A percentile compares a stretch with the other conserved stretches of the same genome.
These are phyloP conservation scores for Odobenus rosmarus DNA, from an alignment of 2,113 vertebrate species.

Conservation along the genomic window DNA sequence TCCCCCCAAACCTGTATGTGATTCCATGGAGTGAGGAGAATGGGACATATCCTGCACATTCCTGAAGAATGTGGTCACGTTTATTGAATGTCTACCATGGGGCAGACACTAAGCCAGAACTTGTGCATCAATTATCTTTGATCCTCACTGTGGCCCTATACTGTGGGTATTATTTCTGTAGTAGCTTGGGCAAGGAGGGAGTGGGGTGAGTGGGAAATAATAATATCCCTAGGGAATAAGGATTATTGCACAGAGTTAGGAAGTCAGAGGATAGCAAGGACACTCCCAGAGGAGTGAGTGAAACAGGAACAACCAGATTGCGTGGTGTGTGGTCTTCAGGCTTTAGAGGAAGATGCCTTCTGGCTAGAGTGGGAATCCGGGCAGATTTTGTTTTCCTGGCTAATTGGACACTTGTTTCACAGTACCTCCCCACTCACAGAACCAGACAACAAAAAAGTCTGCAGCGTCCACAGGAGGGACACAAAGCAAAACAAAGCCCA, in stretches of 20 bases:
- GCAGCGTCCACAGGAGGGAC: slow-evolving; percentile 44
- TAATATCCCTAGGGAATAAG: background rate
- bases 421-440: slow-evolving; percentile 4
- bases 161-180: background rate
- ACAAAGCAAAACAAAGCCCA: slow-evolving; percentile 59
- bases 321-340: background rate
- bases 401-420: slow-evolving; percentile 69
- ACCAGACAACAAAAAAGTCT: slow-evolving; percentile 44
- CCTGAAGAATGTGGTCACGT: background rate
- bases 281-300: background rate
- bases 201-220: background rate
- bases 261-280: background rate
- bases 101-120: background rate
- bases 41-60: background rate
- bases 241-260: background rate
- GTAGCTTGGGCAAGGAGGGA: background rate
- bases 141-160: background rate
- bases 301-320: background rate
- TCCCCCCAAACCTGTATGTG: background rate
- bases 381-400: slow-evolving; percentile 61
- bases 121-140: background rate
- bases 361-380: background rate
- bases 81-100: background rate
- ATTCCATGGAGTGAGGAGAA: background rate
- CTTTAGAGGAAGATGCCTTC: background rate